Evolutionary conservation across 1,140 invertebrate species (phyloP).

Genomic region (Drosophila novamexicana): DNA sequence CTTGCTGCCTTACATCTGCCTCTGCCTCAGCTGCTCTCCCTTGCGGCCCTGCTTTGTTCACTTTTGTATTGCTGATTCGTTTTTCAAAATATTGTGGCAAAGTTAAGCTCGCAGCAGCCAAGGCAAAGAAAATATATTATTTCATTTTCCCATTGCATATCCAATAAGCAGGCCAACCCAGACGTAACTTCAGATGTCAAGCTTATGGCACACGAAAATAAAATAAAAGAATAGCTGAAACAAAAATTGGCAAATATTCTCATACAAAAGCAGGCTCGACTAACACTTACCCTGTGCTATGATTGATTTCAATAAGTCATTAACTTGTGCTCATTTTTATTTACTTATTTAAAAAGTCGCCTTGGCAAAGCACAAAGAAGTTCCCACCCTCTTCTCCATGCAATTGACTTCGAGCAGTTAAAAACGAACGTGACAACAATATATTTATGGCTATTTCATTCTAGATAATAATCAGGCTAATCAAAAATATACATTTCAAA

Average conservation of each 20-base stretch:
- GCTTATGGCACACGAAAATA: slow-evolving; percentile 32
- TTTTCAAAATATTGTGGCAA: slow-evolving; percentile 43
- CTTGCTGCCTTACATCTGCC: background rate
- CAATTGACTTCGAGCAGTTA: no score
- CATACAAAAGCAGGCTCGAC: background rate
- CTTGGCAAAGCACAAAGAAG: no score
- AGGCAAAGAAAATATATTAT: slow-evolving; percentile 58
- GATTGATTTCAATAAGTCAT: background rate
- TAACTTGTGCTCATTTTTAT: no score
- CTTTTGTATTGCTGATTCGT: slow-evolving; percentile 29
- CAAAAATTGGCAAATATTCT: slow-evolving; percentile 12
- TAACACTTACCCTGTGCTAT: background rate
- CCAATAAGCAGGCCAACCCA: slow-evolving; percentile 57
- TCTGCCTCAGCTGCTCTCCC: background rate
- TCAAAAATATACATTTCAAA: no score
- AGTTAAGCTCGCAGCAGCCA: slow-evolving; percentile 50
- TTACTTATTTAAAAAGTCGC: no score
- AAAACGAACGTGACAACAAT: no score
- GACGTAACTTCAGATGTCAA: slow-evolving; percentile 46
- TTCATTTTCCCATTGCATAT: slow-evolving; percentile 71
- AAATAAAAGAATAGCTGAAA: slow-evolving; percentile 7
- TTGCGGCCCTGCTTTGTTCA: background rate
- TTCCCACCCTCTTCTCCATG: no score
- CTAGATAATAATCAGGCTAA: no score
- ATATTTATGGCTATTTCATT: no score